These are phyloP conservation scores for Oreochromis niloticus DNA, from an alignment of 2,113 vertebrate species.

Conservation along the genomic window DNA sequence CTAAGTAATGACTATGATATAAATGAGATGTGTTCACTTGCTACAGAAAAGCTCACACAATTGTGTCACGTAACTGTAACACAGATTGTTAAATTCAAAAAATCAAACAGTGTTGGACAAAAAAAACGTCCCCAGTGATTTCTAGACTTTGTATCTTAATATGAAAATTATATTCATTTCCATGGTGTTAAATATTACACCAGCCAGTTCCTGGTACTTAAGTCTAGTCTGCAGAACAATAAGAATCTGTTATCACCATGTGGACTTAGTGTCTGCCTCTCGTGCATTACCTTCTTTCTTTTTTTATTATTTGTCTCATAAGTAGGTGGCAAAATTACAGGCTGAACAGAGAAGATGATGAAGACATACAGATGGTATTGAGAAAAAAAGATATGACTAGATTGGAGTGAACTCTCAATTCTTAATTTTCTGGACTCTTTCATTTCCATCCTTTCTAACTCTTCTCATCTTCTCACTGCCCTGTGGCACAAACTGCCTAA, in stretches of 20 bases:
- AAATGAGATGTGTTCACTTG: neutral
- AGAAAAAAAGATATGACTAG: neutral
- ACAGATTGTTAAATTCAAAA: neutral
- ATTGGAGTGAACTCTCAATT: neutral
- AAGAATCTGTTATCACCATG: neutral
- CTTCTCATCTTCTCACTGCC: neutral
- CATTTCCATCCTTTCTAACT: neutral
- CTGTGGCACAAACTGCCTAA: slow-evolving; percentile 3
- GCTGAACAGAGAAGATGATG: neutral
- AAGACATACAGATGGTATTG: neutral
- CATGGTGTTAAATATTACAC: neutral
- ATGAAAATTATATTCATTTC: neutral
- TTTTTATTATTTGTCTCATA: neutral
- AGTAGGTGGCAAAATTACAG: neutral
- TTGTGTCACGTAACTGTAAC: neutral
- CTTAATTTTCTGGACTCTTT: neutral
- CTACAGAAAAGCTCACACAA: neutral
- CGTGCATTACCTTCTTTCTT: neutral
- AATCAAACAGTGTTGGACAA: neutral
- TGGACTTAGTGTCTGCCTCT: neutral
- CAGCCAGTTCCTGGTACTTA: neutral
- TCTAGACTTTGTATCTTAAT: neutral
- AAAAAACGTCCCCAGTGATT: neutral
- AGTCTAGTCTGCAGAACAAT: neutral
- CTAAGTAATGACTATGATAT: neutral